Percentiles rank a stretch among this genome's conserved stretches.
Conservation (phyloP, 1,140 invertebrate genomes). For the Brachionus asplanchnoidis region DNA sequence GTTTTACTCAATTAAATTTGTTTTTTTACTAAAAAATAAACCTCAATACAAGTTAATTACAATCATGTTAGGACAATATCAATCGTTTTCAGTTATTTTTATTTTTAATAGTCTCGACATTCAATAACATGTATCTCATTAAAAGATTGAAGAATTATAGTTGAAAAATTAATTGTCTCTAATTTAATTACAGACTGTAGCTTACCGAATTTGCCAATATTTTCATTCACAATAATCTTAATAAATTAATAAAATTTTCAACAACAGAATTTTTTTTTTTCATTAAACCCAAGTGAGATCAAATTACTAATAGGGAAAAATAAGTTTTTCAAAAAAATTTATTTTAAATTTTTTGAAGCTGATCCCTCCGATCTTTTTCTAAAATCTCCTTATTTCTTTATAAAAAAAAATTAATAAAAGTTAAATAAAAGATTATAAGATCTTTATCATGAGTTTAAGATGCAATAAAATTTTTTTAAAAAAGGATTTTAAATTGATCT, state of each 20-base stretch:
- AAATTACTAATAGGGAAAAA: too few relatives aligned
- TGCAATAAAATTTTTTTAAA: too few relatives aligned
- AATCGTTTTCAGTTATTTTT: background rate
- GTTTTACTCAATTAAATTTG: conserved; percentile 10
- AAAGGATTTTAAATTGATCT: too few relatives aligned
- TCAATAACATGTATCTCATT: background rate
- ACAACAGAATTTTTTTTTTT: background rate
- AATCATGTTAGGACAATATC: background rate
- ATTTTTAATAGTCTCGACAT: background rate
- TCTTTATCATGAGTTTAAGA: too few relatives aligned
- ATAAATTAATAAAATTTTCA: background rate
- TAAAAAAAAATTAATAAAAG: too few relatives aligned
- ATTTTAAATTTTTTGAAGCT: too few relatives aligned
- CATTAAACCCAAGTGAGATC: too few relatives aligned
- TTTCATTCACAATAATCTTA: background rate
- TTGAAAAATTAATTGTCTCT: background rate
- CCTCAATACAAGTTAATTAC: background rate
- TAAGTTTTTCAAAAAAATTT: too few relatives aligned
- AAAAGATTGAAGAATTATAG: background rate
- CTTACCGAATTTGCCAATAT: background rate
- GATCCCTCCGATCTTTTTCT: too few relatives aligned
- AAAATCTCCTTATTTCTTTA: too few relatives aligned
- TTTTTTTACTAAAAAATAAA: background rate
- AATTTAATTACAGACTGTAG: background rate
- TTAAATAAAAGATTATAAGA: too few relatives aligned